Percentiles rank a stretch among this genome's conserved stretches.
Evolutionary conservation across 1,140 invertebrate species (phyloP).

Genomic region (Bombyx mandarina): DNA sequence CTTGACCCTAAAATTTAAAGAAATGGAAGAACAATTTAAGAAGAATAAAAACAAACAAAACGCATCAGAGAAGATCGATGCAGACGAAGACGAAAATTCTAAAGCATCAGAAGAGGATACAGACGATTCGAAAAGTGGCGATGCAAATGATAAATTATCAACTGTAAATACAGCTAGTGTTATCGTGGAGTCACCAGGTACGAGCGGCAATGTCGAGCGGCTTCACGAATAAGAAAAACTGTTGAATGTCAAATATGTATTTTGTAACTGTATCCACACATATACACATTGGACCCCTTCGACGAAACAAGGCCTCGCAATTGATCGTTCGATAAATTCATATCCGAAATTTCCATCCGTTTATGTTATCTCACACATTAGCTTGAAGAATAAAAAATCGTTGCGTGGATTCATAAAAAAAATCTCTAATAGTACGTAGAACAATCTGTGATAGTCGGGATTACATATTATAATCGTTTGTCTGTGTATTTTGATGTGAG

Average conservation of each 20-base stretch:
- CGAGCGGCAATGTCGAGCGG: slow-evolving; percentile 53
- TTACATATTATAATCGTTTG: too few relatives aligned
- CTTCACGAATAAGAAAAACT: slow-evolving; percentile 17
- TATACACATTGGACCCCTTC: slow-evolving; percentile 5
- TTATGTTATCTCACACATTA: too few relatives aligned
- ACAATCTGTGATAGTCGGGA: too few relatives aligned
- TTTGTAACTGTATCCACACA: slow-evolving; percentile 1
- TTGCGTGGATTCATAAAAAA: too few relatives aligned
- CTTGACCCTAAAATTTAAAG: slow-evolving; percentile 84
- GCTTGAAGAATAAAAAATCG: too few relatives aligned
- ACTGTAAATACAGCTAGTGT: slow-evolving; percentile 31
- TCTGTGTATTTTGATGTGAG: too few relatives aligned
- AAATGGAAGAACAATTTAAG: slow-evolving; percentile 83
- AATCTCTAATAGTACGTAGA: too few relatives aligned
- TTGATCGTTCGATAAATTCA: too few relatives aligned
- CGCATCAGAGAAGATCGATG: slow-evolving; percentile 21
- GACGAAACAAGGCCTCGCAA: too few relatives aligned
- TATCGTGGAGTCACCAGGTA: slow-evolving; percentile 42
- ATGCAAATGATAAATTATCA: slow-evolving; percentile 4
- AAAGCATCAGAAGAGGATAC: slow-evolving; percentile 11
- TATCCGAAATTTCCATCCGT: too few relatives aligned
- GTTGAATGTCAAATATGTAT: not conserved
- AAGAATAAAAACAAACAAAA: slow-evolving; percentile 63
- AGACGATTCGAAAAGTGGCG: slow-evolving; percentile 9
- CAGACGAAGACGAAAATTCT: slow-evolving; percentile 21